These are phyloP conservation scores for Apistogramma diplotaenia DNA, from an alignment of 2,113 vertebrate species.

Conservation along the genomic window DNA sequence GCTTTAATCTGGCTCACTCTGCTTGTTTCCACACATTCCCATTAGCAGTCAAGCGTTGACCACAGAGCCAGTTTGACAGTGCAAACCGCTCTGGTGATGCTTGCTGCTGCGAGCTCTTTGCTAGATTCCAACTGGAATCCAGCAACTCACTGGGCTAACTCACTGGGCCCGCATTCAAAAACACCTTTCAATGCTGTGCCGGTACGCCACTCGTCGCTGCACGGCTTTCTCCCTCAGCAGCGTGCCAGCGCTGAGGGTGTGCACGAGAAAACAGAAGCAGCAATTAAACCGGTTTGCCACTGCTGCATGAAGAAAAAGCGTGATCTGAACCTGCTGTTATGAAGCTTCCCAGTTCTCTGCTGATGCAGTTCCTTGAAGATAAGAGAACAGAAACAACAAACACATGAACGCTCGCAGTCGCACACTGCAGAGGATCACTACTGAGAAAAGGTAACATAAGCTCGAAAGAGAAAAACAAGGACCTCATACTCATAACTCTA, in stretches of 20 bases:
- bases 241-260: neutral
- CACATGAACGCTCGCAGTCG: neutral
- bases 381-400: slow-evolving; percentile 50
- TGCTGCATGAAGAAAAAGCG: neutral
- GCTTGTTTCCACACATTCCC: slow-evolving; percentile 50
- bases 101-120: slow-evolving; percentile 33
- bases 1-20: slow-evolving; percentile 31
- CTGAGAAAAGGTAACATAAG: slow-evolving; percentile 5
- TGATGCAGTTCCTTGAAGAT: slow-evolving; percentile 41
- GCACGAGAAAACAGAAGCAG: neutral
- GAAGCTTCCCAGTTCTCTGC: slow-evolving; percentile 5
- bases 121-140: slow-evolving; percentile 47
- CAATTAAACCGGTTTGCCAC: slow-evolving; percentile 19
- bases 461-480: neutral
- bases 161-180: slow-evolving; percentile 9
- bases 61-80: slow-evolving; percentile 36
- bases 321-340: slow-evolving; percentile 19
- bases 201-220: neutral
- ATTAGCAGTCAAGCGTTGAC: slow-evolving; percentile 35
- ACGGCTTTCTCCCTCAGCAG: neutral
- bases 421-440: neutral
- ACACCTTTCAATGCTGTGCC: neutral
- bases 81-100: slow-evolving; percentile 37
- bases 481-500: neutral
- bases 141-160: neutral